Evolutionary conservation across 2,113 vertebrate species (phyloP).

Genomic region (Todiramphus saurophagus): DNA sequence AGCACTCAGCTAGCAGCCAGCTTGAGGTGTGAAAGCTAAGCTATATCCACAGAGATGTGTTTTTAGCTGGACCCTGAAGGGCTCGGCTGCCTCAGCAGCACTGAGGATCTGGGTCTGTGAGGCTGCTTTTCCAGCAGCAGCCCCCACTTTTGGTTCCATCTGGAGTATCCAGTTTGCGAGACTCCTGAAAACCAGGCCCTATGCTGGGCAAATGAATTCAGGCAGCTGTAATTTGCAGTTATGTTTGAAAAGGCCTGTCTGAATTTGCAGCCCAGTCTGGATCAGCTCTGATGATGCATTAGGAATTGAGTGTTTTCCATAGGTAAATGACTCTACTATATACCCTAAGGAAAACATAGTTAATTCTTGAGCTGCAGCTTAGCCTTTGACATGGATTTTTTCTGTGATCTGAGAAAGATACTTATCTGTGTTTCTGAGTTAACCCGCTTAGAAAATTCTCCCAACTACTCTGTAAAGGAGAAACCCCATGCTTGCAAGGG

Average conservation of each 20-base stretch:
- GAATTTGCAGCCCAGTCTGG: neutral
- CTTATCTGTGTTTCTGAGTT: neutral
- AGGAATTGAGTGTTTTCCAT: neutral
- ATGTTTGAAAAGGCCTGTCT: neutral
- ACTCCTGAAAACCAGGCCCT: neutral
- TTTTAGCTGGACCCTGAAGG: neutral
- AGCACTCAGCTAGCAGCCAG: slow-evolving; percentile 1
- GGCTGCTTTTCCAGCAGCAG: neutral
- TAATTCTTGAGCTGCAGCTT: neutral
- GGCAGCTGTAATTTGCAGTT: neutral
- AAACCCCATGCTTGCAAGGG: neutral
- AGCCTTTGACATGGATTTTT: neutral
- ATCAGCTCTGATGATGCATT: neutral
- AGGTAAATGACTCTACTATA: neutral
- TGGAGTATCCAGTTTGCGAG: neutral
- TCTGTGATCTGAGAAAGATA: neutral
- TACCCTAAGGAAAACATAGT: neutral
- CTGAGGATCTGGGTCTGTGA: rapidly evolving
- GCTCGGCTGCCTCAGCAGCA: neutral
- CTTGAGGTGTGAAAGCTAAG: slow-evolving; percentile 17
- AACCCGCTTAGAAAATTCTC: neutral
- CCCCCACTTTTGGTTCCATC: neutral
- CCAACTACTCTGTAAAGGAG: neutral
- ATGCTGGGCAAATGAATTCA: neutral
- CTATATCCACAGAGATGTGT: neutral